Evolutionary conservation across 2,888 invertebrate species (phyloP).

Genomic region (Pyrochroa serraticornis): DNA sequence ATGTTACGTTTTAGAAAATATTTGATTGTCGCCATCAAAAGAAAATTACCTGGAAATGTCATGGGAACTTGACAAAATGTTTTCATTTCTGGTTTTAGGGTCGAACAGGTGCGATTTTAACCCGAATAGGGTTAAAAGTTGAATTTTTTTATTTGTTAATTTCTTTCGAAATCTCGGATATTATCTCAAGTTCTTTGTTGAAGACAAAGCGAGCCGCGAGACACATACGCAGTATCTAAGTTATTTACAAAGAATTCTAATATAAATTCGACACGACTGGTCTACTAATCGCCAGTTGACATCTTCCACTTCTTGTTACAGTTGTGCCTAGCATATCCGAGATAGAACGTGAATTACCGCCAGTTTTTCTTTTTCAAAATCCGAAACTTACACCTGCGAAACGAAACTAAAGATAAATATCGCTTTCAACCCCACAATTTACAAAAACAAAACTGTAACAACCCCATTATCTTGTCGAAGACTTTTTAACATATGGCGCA

Average conservation of each 20-base stretch:
- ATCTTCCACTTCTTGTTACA: conserved; percentile 25
- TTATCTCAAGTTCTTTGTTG: neutral
- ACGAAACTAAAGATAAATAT: neutral
- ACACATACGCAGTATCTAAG: conserved; percentile 11
- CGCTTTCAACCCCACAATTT: conserved; percentile 2
- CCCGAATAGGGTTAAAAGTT: too few species aligned
- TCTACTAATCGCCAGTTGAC: conserved; percentile 30
- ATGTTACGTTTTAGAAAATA: too few species aligned
- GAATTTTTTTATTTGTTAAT: too few species aligned
- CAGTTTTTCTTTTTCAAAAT: conserved; percentile 1
- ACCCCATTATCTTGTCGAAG: too few species aligned
- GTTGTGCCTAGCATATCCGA: conserved; percentile 24
- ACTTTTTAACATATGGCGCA: too few species aligned
- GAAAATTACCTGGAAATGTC: too few species aligned
- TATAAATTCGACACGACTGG: conserved; percentile 30
- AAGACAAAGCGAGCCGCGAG: conserved; percentile 1
- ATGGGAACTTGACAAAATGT: too few species aligned
- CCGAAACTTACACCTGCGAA: conserved; percentile 20
- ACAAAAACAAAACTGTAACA: neutral
- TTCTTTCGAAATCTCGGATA: too few species aligned
- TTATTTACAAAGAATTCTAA: conserved; percentile 31
- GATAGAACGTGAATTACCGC: conserved; percentile 20
- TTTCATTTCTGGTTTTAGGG: too few species aligned
- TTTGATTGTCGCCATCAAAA: too few species aligned
- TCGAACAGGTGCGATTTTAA: too few species aligned